These are phyloP conservation scores for Sapajus apella DNA, from an alignment of 2,113 vertebrate genomes.

Conservation along the genomic window DNA sequence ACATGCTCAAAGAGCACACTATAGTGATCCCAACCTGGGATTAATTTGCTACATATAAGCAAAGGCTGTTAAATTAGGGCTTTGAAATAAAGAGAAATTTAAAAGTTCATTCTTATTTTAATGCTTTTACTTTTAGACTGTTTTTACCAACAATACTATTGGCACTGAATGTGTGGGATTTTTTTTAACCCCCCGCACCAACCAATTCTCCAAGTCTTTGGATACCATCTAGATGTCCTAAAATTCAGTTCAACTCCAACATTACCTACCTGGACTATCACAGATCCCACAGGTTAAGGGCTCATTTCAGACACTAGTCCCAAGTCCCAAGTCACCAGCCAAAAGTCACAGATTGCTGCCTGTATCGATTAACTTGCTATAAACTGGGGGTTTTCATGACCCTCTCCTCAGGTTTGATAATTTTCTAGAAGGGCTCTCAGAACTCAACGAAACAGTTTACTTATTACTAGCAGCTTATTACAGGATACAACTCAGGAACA, in stretches of 20 bases:
- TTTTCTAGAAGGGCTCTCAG: not conserved
- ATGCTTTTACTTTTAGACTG: not conserved
- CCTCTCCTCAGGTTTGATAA: not conserved
- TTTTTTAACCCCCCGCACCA: not conserved
- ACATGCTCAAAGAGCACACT: not conserved
- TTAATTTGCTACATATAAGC: not conserved
- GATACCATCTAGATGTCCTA: not conserved
- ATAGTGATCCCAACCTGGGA: not conserved
- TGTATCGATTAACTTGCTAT: not conserved
- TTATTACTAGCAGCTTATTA: not conserved
- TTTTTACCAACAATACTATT: not conserved
- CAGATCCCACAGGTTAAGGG: not conserved
- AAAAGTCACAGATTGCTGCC: not conserved
- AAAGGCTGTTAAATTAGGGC: not conserved
- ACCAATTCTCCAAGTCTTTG: not conserved
- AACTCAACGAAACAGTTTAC: not conserved
- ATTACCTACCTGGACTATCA: not conserved
- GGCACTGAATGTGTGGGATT: not conserved
- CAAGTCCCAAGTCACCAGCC: not conserved
- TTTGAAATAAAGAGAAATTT: slow-evolving; percentile 23
- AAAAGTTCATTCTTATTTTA: not conserved
- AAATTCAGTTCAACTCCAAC: not conserved
- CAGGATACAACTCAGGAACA: not conserved
- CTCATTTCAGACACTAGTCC: not conserved
- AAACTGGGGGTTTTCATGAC: not conserved